Base-by-base conservation (phyloP, 2,113 vertebrate species). In the Phylloscopus trochiloides region DNA sequence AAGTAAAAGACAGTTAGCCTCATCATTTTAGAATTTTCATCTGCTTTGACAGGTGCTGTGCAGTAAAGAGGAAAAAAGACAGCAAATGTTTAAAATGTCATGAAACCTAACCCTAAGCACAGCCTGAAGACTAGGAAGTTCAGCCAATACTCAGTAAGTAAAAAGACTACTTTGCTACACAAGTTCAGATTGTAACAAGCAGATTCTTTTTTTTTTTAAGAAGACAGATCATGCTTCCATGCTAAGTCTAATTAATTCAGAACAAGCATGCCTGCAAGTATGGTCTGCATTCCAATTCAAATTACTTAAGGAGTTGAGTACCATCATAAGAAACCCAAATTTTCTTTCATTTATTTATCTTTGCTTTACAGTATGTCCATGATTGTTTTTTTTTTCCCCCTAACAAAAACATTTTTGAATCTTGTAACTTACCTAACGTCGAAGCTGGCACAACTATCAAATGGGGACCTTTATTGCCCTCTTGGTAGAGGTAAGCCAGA, bases 401-500 rank as follows among this genome's bases (percentile, higher is more conserved):
- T 13, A 74, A 50, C 3, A 34, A 63, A 75, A 90, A 3, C 26
- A 26, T 40, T 78, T 59, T 28, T 63, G 22, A 78, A 61, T 73
- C 38, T 57, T 43, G 5, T 65, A 71, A 96, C 98, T 98, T 98
- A 99, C 99, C 99, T 86, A 99, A 93, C 1, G 99, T 99, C 82
- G 99, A 99, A n/a, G 99, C 97, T 14, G 99, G 99, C 81, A 99
- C 99, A 87, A 98, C 98, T 89, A 99, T 99, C 96, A 99, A 98
- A 97, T 99, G 99, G 86, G 99, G 99, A 77, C 99, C 99, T 54
- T 65, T 97, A 75, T 98, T 97, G 77, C 98, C 99, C 62, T 98
- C 97, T 97, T 99, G 96, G 86, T 98, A 98, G 20, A 99, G 98
- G 87, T 99, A 98, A 57, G 99, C 99, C 88, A 99, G 97, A 97